Evolutionary conservation across 2,888 invertebrate species (phyloP).

Genomic region (Gibbula magus): DNA sequence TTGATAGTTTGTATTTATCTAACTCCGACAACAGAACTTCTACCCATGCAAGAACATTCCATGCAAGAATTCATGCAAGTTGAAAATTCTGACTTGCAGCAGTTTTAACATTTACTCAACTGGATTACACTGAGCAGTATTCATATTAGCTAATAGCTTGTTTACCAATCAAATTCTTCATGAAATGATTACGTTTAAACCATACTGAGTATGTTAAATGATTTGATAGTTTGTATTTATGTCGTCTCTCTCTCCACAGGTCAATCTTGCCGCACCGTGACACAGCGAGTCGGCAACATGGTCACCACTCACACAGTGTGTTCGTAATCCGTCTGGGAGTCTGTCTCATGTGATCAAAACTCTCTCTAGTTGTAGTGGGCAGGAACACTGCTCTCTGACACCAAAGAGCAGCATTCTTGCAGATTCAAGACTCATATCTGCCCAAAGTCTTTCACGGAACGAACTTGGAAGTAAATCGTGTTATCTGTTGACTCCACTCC

Average conservation of each 20-base stretch:
- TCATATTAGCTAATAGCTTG: too few relatives aligned
- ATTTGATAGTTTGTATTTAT: not conserved
- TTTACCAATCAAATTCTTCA: too few relatives aligned
- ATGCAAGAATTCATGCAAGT: too few relatives aligned
- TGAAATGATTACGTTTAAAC: too few relatives aligned
- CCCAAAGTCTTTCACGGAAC: constrained; percentile 1
- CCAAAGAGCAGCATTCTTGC: not conserved
- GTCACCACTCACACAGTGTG: constrained; percentile 71
- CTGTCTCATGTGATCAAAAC: not conserved
- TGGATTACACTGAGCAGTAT: too few relatives aligned
- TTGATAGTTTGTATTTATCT: not conserved
- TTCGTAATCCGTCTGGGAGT: constrained; percentile 44
- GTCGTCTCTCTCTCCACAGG: constrained; percentile 31
- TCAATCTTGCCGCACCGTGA: constrained; percentile 67
- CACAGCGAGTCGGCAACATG: constrained; percentile 67
- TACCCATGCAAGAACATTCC: too few relatives aligned
- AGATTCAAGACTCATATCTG: not conserved
- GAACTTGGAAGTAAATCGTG: too few relatives aligned
- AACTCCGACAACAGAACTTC: too few relatives aligned
- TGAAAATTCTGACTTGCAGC: too few relatives aligned
- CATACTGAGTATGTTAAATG: too few relatives aligned
- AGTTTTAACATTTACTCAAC: too few relatives aligned
- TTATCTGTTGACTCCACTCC: too few relatives aligned
- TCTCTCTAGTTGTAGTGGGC: not conserved
- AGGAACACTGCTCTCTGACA: not conserved